Evolutionary conservation across 2,113 vertebrate genomes (phyloP), one percentile per base, ranked within the genome.

Genomic region (Beaufortia kweichowensis): DNA sequence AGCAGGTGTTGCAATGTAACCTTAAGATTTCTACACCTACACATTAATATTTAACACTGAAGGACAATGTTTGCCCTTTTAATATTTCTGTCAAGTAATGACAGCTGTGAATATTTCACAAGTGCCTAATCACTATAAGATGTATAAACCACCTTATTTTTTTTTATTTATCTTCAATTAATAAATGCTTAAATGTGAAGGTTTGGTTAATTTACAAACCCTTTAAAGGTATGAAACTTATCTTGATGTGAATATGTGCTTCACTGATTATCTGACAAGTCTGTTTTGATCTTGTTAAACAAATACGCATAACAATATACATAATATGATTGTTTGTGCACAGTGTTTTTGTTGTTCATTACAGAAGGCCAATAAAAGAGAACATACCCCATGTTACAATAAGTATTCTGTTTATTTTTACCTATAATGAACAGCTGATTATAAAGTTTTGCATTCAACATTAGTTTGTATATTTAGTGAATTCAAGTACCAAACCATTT

Each of bases 101-200:
- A 23, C 48, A 69, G 48, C 46, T 35, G n/a, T 56, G 68, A 41
- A 71, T 43, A 71, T 71, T 71, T 71, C 14, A 41, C 33, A 71
- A 71, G 31, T 41, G 53, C 53, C 33, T 71, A n/a, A n/a, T n/a
- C n/a, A n/a, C n/a, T n/a, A n/a, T n/a, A n/a, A n/a, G n/a, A n/a
- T n/a, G n/a, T n/a, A n/a, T n/a, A n/a, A n/a, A n/a, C n/a, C n/a
- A n/a, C n/a, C n/a, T n/a, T n/a, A n/a, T n/a, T n/a, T n/a, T n/a
- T n/a, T n/a, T n/a, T n/a, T n/a, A n/a, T n/a, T n/a, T n/a, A n/a
- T n/a, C n/a, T n/a, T n/a, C n/a, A n/a, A 14, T 31, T 50, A 50
- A 46, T n/a, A 50, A 3, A 46, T 46, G 17, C 24, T 21, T 12
- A 21, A 48, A 50, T 68, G 17, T 11, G 23, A 46, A 43, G 24